Evolutionary conservation across 2,888 invertebrate species (phyloP).

Genomic region (Leptinotarsa haldemani): DNA sequence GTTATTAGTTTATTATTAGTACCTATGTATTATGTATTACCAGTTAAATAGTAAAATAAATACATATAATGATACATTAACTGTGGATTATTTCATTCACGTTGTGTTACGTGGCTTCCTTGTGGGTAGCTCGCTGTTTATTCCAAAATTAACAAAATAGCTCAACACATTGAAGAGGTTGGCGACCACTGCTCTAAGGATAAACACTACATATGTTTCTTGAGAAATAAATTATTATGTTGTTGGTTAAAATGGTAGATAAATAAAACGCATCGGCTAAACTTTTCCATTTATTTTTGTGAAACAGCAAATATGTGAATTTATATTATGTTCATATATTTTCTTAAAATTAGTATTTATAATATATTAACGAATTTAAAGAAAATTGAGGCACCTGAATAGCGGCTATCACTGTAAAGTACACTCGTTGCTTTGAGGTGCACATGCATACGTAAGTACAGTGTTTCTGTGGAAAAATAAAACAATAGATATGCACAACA

Average conservation of each 20-base stretch:
- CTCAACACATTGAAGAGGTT: no score
- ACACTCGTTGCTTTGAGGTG: constrained; percentile 59
- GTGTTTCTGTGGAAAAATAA: constrained; percentile 49
- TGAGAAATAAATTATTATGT: no score
- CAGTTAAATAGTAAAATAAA: no score
- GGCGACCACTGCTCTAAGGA: no score
- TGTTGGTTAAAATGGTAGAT: background rate
- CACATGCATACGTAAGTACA: constrained; percentile 57
- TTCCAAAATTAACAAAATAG: no score
- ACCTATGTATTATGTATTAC: no score
- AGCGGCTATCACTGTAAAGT: constrained; percentile 62
- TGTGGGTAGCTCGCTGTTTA: no score
- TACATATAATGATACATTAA: no score
- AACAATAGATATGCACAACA: constrained; percentile 53
- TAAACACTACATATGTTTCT: no score
- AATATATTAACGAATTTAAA: constrained; percentile 62
- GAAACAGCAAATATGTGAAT: constrained; percentile 66
- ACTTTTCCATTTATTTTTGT: constrained; percentile 64
- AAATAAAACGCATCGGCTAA: constrained; percentile 32
- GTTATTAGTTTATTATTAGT: no score
- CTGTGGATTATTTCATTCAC: no score
- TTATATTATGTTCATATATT: constrained; percentile 64
- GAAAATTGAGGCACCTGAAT: constrained; percentile 65
- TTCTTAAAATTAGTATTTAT: constrained; percentile 64
- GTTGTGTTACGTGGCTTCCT: no score